Conservation (phyloP, 2,113 vertebrate species). For the Aegithalos caudatus region DNA sequence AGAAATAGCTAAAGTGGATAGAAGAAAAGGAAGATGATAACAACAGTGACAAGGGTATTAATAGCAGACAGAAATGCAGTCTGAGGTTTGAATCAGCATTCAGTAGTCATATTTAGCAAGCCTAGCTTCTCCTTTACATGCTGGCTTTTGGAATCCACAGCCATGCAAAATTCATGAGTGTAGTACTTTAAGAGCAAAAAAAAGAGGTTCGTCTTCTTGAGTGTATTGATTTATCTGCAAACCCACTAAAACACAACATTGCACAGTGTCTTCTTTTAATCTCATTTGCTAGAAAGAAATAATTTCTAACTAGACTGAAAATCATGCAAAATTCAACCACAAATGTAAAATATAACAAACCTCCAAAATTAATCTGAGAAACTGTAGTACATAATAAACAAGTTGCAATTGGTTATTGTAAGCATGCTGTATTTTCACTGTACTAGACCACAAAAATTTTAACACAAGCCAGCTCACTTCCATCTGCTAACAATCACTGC, state of each 20-base stretch:
- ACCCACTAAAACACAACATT: background rate
- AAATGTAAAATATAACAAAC: background rate
- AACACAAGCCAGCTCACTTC: background rate
- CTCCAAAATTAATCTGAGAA: background rate
- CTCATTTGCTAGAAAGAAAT: background rate
- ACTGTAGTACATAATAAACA: background rate
- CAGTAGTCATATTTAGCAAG: background rate
- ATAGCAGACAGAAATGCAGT: background rate
- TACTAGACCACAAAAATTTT: background rate
- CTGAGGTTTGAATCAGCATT: conserved; percentile 13
- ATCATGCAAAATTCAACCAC: background rate
- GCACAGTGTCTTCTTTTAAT: background rate
- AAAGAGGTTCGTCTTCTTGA: background rate
- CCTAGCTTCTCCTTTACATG: background rate
- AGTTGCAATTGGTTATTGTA: background rate
- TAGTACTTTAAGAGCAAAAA: background rate
- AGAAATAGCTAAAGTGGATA: background rate
- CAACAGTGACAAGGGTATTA: background rate
- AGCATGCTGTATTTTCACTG: background rate
- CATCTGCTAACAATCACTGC: conserved; percentile 9
- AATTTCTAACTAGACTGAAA: background rate
- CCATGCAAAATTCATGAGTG: conserved; percentile 43
- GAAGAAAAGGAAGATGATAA: background rate
- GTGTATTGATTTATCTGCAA: background rate
- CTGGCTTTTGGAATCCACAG: background rate